Evolutionary conservation across 2,113 vertebrate genomes (phyloP).

Genomic region (Lota lota): DNA sequence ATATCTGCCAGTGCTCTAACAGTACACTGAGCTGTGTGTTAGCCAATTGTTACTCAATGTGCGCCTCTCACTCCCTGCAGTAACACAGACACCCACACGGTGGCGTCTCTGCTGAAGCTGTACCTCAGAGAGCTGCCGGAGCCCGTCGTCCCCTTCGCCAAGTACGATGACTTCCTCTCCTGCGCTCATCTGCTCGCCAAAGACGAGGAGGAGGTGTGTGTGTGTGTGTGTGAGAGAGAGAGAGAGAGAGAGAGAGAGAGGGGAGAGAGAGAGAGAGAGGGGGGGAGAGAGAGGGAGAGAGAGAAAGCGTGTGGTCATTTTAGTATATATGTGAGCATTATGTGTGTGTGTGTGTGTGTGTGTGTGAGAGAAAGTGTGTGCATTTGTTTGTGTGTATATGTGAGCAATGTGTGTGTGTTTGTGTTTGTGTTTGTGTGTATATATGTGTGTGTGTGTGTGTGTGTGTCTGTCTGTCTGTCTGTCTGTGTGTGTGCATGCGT

Average conservation of each 20-base stretch:
- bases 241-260: not conserved
- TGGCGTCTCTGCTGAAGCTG: conserved; percentile 93
- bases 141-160: conserved; percentile 91
- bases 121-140: conserved; percentile 94
- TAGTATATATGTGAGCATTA: too few relatives aligned
- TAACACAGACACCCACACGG: conserved; percentile 94
- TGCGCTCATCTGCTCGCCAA: conserved; percentile 92
- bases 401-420: not conserved
- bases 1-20: too few relatives aligned
- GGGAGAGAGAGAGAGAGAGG: too few relatives aligned
- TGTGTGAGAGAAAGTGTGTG: not conserved
- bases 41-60: too few relatives aligned
- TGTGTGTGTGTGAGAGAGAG: not conserved
- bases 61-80: conserved; percentile 59
- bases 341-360: conserved; percentile 58
- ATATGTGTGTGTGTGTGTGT: not conserved
- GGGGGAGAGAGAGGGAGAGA: not conserved
- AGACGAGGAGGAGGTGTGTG: conserved; percentile 86
- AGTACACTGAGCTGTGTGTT: too few relatives aligned
- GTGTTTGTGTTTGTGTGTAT: conserved; percentile 35
- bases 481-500: conserved; percentile 9
- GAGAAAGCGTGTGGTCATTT: too few relatives aligned
- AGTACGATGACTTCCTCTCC: conserved; percentile 92
- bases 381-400: not conserved
- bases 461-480: not conserved